A percentile compares a stretch with the other conserved stretches of the same genome.
These are phyloP conservation scores for Oncopodura yosiiana DNA, from an alignment of 1,140 invertebrate genomes.

Conservation along the genomic window DNA sequence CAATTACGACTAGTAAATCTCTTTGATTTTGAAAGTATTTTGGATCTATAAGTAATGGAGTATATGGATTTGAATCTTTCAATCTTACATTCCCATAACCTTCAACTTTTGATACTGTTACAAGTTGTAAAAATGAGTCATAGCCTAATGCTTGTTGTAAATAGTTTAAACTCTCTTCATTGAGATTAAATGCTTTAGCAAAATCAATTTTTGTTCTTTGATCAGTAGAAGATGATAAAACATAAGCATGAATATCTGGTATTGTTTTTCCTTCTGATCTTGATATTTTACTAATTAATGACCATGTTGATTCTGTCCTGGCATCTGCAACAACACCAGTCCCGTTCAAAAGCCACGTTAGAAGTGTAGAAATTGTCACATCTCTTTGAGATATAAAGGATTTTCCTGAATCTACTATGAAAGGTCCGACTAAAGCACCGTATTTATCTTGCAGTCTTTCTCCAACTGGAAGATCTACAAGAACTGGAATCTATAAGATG, in stretches of 20 bases:
- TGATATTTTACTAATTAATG: too few species aligned
- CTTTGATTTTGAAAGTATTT: conserved; percentile 1
- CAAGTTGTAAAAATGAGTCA: conserved; percentile 3
- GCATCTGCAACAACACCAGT: conserved; percentile 6
- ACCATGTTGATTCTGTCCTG: neutral
- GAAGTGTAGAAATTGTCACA: conserved; percentile 4
- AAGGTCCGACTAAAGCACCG: conserved; percentile 21
- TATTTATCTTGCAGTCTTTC: conserved; percentile 11
- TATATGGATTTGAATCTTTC: neutral
- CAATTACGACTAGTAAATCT: neutral
- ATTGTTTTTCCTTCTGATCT: neutral
- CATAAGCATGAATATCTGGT: conserved; percentile 5
- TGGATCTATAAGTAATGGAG: conserved; percentile 2
- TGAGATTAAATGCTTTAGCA: neutral
- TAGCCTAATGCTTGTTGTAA: neutral
- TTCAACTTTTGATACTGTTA: neutral
- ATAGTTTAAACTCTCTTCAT: neutral
- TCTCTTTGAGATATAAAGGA: conserved; percentile 15
- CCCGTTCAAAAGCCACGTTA: conserved; percentile 13
- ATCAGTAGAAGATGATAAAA: neutral
- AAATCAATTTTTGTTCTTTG: neutral
- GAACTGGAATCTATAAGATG: neutral
- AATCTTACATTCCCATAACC: neutral
- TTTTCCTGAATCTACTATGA: conserved; percentile 21
- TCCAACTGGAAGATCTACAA: conserved; percentile 5